A percentile compares a stretch with the other conserved stretches of the same genome.
Conservation (phyloP, 2,888 invertebrate species). For the Sinotaia quadrata region DNA sequence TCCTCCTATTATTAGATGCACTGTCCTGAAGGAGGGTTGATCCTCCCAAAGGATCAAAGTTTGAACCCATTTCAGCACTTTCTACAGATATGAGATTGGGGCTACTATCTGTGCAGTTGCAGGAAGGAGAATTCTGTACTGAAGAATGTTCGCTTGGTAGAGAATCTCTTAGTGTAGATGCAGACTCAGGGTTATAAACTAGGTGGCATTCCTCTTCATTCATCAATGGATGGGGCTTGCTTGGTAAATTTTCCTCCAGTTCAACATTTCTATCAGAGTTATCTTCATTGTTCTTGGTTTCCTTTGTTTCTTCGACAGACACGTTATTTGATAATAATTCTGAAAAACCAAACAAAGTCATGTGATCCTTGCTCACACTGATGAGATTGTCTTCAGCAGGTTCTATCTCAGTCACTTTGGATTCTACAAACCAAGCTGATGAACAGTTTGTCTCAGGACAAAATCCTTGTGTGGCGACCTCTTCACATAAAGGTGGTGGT, state of each 20-base stretch:
- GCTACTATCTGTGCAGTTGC: neutral
- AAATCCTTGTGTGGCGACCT: constrained; percentile 13
- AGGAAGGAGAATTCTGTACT: neutral
- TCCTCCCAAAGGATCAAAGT: constrained; percentile 21
- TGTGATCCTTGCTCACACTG: neutral
- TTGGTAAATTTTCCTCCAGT: too few relatives aligned
- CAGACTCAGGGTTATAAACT: neutral
- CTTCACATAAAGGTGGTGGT: neutral
- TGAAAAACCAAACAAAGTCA: constrained; percentile 20
- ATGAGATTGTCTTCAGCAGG: neutral
- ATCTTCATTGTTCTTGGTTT: neutral
- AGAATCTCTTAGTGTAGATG: neutral
- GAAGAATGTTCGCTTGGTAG: neutral
- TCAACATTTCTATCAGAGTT: neutral
- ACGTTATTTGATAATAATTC: too few relatives aligned
- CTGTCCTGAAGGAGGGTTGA: constrained; percentile 14
- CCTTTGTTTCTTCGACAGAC: too few relatives aligned
- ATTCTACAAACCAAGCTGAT: neutral
- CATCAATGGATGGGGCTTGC: too few relatives aligned
- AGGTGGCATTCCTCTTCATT: too few relatives aligned
- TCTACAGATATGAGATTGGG: neutral
- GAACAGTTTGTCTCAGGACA: neutral
- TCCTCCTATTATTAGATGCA: constrained; percentile 34
- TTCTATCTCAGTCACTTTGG: neutral
- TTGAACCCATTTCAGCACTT: neutral